phyloP scores from a whole-genome alignment of 53 echinoderm and acorn worm species.

The Luidia sarsii region DNA sequence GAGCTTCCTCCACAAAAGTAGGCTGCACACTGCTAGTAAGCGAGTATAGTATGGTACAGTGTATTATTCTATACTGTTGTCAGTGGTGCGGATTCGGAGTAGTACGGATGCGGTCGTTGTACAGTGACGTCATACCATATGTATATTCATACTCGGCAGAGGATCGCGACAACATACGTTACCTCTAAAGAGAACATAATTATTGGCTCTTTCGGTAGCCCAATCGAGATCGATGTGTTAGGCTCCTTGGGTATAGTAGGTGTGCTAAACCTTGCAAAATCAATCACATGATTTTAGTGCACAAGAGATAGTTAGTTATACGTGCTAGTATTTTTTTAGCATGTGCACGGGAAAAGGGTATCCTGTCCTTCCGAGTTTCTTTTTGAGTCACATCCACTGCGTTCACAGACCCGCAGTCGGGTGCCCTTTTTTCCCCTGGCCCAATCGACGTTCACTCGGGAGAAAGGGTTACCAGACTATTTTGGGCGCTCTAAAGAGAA shows the following conservation, averaged over 20 bases:
- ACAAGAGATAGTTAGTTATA: no score
- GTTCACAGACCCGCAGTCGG: constrained; percentile 8
- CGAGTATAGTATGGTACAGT: no score
- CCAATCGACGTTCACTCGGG: no score
- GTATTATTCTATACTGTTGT: no score
- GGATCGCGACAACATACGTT: no score
- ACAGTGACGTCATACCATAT: no score
- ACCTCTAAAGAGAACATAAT: no score
- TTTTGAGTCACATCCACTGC: constrained; percentile 41
- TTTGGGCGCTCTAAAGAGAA: constrained; percentile 44
- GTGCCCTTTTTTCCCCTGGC: not conserved
- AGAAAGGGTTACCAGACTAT: constrained; percentile 13
- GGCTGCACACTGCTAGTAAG: no score
- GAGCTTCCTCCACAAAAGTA: no score
- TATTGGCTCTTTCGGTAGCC: not conserved
- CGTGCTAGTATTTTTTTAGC: constrained; percentile 1
- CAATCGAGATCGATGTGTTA: constrained; percentile 4
- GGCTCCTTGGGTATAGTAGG: constrained; percentile 13
- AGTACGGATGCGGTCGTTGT: no score
- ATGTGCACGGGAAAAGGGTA: constrained; percentile 49
- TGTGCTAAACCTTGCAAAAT: not conserved
- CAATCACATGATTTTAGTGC: constrained; percentile 47
- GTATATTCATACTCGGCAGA: no score
- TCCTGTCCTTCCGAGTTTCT: constrained; percentile 17
- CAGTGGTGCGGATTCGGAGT: no score